Conservation (phyloP, 1,140 invertebrate species). For the Periplaneta americana region DNA sequence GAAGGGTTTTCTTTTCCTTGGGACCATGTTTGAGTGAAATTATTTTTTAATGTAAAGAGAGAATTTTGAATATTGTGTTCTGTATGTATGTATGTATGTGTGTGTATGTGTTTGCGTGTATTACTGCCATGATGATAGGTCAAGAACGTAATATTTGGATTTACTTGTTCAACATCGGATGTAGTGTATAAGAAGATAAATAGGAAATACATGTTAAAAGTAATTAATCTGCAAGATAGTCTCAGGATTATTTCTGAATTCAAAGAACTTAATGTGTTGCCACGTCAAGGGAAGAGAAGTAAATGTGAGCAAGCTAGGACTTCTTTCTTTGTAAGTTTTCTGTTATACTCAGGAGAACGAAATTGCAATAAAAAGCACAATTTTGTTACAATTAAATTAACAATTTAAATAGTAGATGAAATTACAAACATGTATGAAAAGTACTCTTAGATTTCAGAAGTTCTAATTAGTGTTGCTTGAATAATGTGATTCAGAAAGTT, state of each 20-base stretch:
- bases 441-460: no score
- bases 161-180: neutral
- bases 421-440: no score
- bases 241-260: neutral
- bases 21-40: neutral
- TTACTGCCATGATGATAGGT: neutral
- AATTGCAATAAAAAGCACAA: no score
- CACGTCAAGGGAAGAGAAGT: no score
- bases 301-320: neutral
- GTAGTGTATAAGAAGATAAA: neutral
- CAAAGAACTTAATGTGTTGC: neutral
- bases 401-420: no score
- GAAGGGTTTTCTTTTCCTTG: neutral
- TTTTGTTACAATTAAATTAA: no score
- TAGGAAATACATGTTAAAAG: neutral
- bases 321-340: neutral
- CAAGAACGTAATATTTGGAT: neutral
- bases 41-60: neutral
- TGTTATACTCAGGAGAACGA: no score
- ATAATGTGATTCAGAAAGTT: neutral
- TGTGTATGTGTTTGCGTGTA: no score
- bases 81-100: no score
- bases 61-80: neutral
- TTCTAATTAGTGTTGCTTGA: no score
- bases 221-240: no score